Evolutionary conservation across 2,888 invertebrate species (phyloP).

Genomic region (Lasioglossum leucozonium): DNA sequence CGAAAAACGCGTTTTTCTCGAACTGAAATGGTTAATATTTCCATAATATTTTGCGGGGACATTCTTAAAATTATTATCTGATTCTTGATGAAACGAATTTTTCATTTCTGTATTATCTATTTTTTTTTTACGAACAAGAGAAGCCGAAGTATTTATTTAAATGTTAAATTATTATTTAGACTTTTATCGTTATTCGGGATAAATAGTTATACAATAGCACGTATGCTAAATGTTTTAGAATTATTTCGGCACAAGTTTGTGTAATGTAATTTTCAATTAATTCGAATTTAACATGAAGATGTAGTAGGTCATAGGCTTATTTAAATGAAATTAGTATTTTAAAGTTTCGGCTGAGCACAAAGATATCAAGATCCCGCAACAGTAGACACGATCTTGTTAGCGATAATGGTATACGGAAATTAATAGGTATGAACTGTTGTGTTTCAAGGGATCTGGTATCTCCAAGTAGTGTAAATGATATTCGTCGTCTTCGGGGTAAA

Average conservation of each 20-base stretch:
- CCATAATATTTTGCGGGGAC: no score
- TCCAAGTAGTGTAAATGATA: conserved; percentile 4
- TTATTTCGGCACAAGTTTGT: no score
- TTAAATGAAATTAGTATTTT: neutral
- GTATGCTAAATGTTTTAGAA: no score
- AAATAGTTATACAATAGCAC: no score
- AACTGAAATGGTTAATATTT: neutral
- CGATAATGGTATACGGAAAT: neutral
- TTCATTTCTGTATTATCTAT: no score
- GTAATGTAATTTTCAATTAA: no score
- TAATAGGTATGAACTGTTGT: neutral
- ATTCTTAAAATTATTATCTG: no score
- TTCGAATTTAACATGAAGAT: neutral
- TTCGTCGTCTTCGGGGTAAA: neutral
- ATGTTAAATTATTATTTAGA: no score
- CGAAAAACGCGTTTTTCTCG: neutral
- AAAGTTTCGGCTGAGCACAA: neutral
- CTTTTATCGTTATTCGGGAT: no score
- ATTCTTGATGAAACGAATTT: no score
- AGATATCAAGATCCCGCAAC: neutral
- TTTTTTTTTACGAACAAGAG: no score
- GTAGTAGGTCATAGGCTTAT: neutral
- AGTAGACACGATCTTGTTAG: neutral
- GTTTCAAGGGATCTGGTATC: neutral
- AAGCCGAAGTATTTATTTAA: no score